These are phyloP conservation scores for Saturnia pavonia DNA, from an alignment of 2,888 invertebrate genomes.

Conservation along the genomic window DNA sequence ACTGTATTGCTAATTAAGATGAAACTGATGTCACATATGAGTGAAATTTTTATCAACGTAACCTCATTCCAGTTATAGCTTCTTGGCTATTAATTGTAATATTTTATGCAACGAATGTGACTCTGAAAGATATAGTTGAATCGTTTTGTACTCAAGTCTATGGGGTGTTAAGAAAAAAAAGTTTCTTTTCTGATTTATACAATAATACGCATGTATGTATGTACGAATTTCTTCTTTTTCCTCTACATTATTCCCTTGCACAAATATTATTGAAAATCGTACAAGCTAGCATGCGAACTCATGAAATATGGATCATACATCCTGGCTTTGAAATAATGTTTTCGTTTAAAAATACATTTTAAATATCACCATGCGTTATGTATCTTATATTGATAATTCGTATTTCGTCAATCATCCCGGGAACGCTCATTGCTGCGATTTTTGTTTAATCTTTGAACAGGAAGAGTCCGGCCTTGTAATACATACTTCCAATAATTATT, in stretches of 20 bases:
- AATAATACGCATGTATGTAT: too few relatives aligned
- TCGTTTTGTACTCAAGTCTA: too few relatives aligned
- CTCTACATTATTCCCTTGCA: neutral
- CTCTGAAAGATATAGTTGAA: too few relatives aligned
- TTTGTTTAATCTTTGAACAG: neutral
- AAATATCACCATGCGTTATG: neutral
- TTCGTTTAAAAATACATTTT: neutral
- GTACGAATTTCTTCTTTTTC: too few relatives aligned
- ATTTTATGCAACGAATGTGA: too few relatives aligned
- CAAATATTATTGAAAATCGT: neutral
- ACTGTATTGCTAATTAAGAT: too few relatives aligned
- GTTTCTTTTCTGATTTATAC: too few relatives aligned
- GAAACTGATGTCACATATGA: too few relatives aligned
- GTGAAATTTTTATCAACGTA: too few relatives aligned
- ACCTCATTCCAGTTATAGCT: too few relatives aligned
- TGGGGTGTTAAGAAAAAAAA: too few relatives aligned
- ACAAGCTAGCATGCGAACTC: neutral
- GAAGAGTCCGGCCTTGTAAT: slow-evolving; percentile 12
- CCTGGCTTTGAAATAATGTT: neutral
- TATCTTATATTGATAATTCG: neutral
- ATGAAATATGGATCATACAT: neutral
- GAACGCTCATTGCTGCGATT: neutral
- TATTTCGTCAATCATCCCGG: neutral
- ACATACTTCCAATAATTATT: slow-evolving; percentile 8
- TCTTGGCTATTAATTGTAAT: too few relatives aligned